Conservation (phyloP, 2,888 invertebrate genomes). For the Blomia tropicalis region DNA sequence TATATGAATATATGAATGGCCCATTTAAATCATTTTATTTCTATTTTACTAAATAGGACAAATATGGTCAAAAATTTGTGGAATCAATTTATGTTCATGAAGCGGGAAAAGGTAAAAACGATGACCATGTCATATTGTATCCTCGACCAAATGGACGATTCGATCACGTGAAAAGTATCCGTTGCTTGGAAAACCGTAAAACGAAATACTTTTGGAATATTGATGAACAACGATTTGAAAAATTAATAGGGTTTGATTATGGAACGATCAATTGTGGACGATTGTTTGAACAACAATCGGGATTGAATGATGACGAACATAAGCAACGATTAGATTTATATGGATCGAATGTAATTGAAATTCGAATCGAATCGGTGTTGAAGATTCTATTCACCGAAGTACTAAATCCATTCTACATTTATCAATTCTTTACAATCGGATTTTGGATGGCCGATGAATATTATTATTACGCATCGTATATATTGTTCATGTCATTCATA, state of each 20-base stretch:
- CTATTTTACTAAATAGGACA: neutral
- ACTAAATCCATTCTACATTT: constrained; percentile 40
- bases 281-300: neutral
- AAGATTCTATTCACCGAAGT: constrained; percentile 20
- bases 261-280: neutral
- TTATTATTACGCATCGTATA: constrained; percentile 37
- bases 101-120: neutral
- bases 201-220: neutral
- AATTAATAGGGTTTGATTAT: neutral
- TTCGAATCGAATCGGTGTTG: constrained; percentile 3
- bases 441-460: constrained; percentile 40
- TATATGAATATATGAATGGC: neutral
- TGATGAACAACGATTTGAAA: neutral
- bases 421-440: constrained; percentile 39
- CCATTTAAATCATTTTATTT: neutral
- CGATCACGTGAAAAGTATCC: neutral
- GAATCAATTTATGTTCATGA: neutral
- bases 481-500: constrained; percentile 28
- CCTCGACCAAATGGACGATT: neutral
- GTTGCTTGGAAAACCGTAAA: neutral
- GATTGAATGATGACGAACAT: neutral
- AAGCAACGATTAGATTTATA: neutral
- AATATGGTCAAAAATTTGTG: neutral
- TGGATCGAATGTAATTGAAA: constrained; percentile 14
- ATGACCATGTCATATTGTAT: neutral